phyloP scores from a whole-genome alignment of 64 coral and sea anemone species.

The Acropora tenuis region DNA sequence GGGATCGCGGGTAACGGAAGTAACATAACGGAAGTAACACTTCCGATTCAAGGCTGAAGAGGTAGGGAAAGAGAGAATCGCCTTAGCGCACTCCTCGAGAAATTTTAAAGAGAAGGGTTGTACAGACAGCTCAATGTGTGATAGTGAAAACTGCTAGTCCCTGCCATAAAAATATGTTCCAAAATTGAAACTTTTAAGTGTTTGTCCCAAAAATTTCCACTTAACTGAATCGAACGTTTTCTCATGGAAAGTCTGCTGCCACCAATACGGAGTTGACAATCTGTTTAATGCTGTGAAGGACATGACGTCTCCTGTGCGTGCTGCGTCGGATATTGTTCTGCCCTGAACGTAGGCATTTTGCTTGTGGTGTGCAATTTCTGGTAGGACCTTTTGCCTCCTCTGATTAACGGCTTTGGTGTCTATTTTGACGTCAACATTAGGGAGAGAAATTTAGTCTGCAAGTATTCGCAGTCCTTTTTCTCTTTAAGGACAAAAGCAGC shows the following conservation, averaged over 20 bases:
- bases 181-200: not conserved
- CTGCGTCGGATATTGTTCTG: not conserved
- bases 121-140: not conserved
- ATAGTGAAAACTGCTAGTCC: not conserved
- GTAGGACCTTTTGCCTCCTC: not conserved
- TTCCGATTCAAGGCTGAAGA: not conserved
- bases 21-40: too few relatives aligned
- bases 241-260: not conserved
- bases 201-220: not conserved
- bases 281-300: not conserved
- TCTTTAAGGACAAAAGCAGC: slow-evolving; percentile 10
- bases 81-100: not conserved
- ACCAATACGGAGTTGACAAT: not conserved
- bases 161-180: not conserved
- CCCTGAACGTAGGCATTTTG: slow-evolving; percentile 12
- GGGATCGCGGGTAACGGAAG: too few relatives aligned
- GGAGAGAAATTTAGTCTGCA: slow-evolving; percentile 21
- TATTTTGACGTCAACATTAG: slow-evolving; percentile 29
- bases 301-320: not conserved
- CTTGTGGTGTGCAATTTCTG: slow-evolving; percentile 7
- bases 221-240: not conserved
- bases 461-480: not conserved
- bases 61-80: not conserved
- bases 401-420: not conserved
- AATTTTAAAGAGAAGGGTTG: not conserved